phyloP scores from a whole-genome alignment of 2,888 invertebrate species.

The Piscicola geometra region DNA sequence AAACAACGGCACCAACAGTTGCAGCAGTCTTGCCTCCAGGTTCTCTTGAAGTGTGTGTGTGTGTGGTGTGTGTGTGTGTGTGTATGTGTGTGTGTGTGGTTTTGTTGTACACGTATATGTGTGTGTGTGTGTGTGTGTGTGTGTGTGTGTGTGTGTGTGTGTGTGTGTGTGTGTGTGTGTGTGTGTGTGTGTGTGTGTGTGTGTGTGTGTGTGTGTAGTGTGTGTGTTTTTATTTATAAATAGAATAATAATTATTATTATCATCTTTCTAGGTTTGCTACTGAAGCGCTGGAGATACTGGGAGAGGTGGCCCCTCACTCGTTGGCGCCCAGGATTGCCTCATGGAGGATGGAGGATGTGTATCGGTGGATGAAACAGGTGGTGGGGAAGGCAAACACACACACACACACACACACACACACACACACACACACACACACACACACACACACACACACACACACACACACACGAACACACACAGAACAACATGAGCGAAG shows the following conservation, averaged over 20 bases:
- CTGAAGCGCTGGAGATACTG: constrained; percentile 64
- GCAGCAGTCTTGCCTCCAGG: constrained; percentile 93
- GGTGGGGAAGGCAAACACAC: not conserved
- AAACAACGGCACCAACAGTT: constrained; percentile 66
- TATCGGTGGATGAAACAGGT: constrained; percentile 93
- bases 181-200: no score
- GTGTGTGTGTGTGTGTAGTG: no score
- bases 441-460: not conserved
- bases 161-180: no score
- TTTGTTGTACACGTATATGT: not conserved
- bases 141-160: no score
- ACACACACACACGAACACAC: constrained; percentile 25
- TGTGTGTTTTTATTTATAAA: no score
- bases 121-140: constrained; percentile 1
- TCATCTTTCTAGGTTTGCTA: constrained; percentile 65
- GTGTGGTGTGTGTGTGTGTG: not conserved
- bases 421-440: constrained; percentile 36
- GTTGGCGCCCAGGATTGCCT: constrained; percentile 91
- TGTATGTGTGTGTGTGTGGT: no score
- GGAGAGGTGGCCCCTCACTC: constrained; percentile 97
- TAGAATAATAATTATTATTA: no score
- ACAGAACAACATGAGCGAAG: constrained; percentile 37
- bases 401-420: constrained; percentile 23
- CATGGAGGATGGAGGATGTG: constrained; percentile 95
- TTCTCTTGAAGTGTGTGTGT: constrained; percentile 59